Base-by-base conservation (phyloP, 2,888 invertebrate species). In the Neoscelio sp. region DNA sequence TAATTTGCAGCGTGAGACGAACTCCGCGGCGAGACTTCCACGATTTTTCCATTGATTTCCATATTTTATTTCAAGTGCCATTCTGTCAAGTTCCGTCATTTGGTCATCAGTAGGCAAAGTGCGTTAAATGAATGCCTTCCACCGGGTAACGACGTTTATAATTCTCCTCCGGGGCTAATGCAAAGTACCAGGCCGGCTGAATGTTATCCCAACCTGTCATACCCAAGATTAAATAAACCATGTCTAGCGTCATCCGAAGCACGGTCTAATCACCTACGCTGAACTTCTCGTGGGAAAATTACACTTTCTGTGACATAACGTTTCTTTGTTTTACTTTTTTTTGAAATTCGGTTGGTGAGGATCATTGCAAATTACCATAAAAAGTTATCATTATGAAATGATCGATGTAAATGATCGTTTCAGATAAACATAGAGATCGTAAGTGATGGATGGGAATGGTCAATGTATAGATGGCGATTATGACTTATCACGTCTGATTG, bases 161-260 rank as follows among this genome's bases (percentile, higher is more conserved):
- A 78, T 80, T 76, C 56, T 42, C 62, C 80, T 54, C 13, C 60
- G 50, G 70, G 78, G 76, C 78, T 70, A 76, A 76, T 78, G 80
- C 76, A 44, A 76, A 81, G 68, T 71, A 73, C 60, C 76, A 68
- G 71, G 78, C 76, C 73, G 76, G 78, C 70, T 68, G 42, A 80
- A 80, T 58, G 76, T 80, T 75, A 79, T 76, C 75, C 71, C 48
- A 67, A 71, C 75, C 79, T 79, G 79, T 79, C 79, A 79, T 71
- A 62, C 50, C n/a, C 48, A 71, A 76, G 70, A 79, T 79, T 75
- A 79, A 75, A 79, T 79, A 65, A 79, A 75, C 71, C 79, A 76
- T 60, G 79, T 65, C 70, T 60, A 58, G 74, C 78, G 78, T 78
- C 78, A 70, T 79, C 71, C 65, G 12, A 60, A 58, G 60, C 79